Evolutionary conservation across 23 tunicate genomes (phyloP), one percentile per base, ranked within the genome.

Genomic region (Trididemnum miniatum): DNA sequence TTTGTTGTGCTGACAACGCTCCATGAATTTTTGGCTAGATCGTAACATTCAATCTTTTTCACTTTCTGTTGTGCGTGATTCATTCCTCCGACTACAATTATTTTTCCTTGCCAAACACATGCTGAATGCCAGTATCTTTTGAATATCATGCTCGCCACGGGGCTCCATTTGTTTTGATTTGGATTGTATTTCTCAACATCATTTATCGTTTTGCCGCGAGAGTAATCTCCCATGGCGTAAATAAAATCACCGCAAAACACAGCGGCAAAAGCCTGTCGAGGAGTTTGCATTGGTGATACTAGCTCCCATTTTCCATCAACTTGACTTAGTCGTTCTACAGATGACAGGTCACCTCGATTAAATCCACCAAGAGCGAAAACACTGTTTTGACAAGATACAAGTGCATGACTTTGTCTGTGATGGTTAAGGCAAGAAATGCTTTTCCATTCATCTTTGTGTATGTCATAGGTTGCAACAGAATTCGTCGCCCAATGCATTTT

Each of bases 71-170:
- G 12, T 44, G 15, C 12, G 12, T 44, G 9, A 15, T 44, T 44
- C 15, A 7, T n/a, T 62, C 67, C 67, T 71, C 76, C 76, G 30
- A 31, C 44, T 33, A 71, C 39, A 23, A 25, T 25, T 27, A 71
- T 71, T 24, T 71, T 71, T 44, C 76, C 76, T 12, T 71, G 39
- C 76, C 26, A 12, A 5, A 71, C 76, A 31, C 76, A 71, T 3
- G 76, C 76, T 7, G 44, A 27, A 30, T 34, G 44, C n/a, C 76
- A 49, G 30, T 27, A 71, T 71, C 76, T 71, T 71, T 71, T 44
- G n/a, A 25, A 31, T 7, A 25, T 71, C 39, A 71, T 33, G 49
- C 23, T 71, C 26, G 5, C 49, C 5, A 35, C 76, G 22, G 3
- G 2, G 5, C 22, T 15, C 76, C 76, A 71, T n/a, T 71, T 15